Base-by-base conservation (phyloP, 2,113 vertebrate species). In the Nycticorax nycticorax region DNA sequence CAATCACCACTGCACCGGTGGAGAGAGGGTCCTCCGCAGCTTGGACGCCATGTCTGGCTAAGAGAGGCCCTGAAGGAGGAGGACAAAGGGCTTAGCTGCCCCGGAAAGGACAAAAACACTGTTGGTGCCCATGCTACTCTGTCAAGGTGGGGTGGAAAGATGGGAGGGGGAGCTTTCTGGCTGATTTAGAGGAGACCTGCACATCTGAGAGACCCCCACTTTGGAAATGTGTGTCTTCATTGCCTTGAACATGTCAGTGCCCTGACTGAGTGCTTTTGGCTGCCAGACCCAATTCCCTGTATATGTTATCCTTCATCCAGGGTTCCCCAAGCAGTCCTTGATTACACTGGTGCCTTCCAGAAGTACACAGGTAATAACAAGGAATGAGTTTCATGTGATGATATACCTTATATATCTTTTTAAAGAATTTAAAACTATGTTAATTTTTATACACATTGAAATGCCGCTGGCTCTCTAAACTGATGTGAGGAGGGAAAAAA, bases 61-160 rank as follows among this genome's bases (percentile, higher is more conserved):
- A 50, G 50, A 55, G 27, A 59, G 62, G 32, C 17, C 57, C 45
- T 35, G 71, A 53, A n/a, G 0, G 0, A n/a, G 0, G 0, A 48
- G 78, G 62, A 88, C n/a, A 85, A 79, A 69, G 22, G n/a, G 22
- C 7, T 85, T 10, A 48, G 68, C 55, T 92, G 63, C 21, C 41
- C 28, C 0, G 1, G 15, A 7, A 79, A 37, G 24, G 63, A 50
- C 24, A 87, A 37, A 77, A 41, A 2, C 27, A 20, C 26, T 28
- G 74, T 73, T 75, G n/a, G 10, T 73, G 37, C 32, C 39, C 1
- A 0, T 10, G 9, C 24, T 30, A 9, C 14, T 14, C 37, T 45
- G 12, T 6, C 0, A 0, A 43, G 13, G 20, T 8, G 5, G 32
- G 5, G 14, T 84, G 27, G 48, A 39, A 69, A 45, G 50, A 21